Conservation (phyloP, 2,113 vertebrate species). For the Kryptolebias marmoratus region DNA sequence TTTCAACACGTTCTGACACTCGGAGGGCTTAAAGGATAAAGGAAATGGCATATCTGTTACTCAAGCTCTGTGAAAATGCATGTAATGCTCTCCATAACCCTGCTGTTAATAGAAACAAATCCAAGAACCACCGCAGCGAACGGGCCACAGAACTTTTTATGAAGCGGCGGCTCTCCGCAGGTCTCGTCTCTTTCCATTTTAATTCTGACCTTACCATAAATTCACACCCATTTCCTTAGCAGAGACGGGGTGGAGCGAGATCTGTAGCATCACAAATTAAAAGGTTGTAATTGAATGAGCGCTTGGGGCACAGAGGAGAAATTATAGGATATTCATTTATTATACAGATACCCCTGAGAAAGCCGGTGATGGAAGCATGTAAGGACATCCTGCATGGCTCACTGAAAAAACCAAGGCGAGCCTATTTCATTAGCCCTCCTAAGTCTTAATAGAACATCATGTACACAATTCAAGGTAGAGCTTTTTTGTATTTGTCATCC, state of each 20-base stretch:
- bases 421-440: slow-evolving; percentile 24
- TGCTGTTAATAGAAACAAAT: slow-evolving; percentile 68
- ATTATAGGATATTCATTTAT: slow-evolving; percentile 68
- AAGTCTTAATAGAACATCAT: slow-evolving; percentile 34
- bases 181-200: slow-evolving; percentile 64
- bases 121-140: slow-evolving; percentile 41
- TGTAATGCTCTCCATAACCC: slow-evolving; percentile 64
- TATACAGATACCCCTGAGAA: slow-evolving; percentile 56
- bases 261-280: slow-evolving; percentile 66
- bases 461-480: slow-evolving; percentile 31
- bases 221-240: slow-evolving; percentile 64
- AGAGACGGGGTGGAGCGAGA: slow-evolving; percentile 40
- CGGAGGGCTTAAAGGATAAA: slow-evolving; percentile 68
- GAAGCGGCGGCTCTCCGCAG: slow-evolving; percentile 53
- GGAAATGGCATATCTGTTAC: slow-evolving; percentile 70
- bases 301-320: slow-evolving; percentile 49
- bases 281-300: slow-evolving; percentile 74
- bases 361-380: slow-evolving; percentile 30
- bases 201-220: slow-evolving; percentile 76
- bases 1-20: slow-evolving; percentile 65
- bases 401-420: slow-evolving; percentile 16
- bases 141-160: slow-evolving; percentile 63
- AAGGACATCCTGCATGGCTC: slow-evolving; percentile 50
- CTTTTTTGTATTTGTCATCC: slow-evolving; percentile 52
- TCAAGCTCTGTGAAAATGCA: slow-evolving; percentile 64